Percentiles rank a stretch among this genome's conserved stretches.
phyloP scores from a whole-genome alignment of 1,140 invertebrate species.

The Sycobia sp. region DNA sequence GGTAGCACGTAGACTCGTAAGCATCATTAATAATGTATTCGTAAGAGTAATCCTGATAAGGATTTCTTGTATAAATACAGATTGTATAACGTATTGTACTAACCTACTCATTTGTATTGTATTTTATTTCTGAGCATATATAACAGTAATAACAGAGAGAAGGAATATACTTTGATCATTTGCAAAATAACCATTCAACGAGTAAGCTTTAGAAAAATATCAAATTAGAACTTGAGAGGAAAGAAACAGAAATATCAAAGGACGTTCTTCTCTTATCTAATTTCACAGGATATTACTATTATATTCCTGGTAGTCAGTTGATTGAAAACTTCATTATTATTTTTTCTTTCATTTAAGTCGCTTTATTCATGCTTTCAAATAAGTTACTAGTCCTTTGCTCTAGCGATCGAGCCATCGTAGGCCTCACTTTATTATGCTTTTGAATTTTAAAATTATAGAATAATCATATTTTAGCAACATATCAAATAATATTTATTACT shows the following conservation, averaged over 20 bases:
- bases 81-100: conserved; percentile 43
- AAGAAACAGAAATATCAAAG: not conserved
- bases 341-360: too few relatives aligned
- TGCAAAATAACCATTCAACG: not conserved
- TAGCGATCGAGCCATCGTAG: too few relatives aligned
- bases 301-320: not conserved
- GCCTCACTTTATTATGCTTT: too few relatives aligned
- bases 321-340: too few relatives aligned
- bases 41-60: conserved; percentile 51
- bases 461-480: too few relatives aligned
- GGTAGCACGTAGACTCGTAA: conserved; percentile 56
- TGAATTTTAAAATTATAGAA: too few relatives aligned
- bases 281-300: not conserved
- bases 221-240: conserved; percentile 2
- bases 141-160: not conserved
- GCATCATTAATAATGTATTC: conserved; percentile 52
- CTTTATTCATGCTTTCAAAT: too few relatives aligned
- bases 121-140: conserved; percentile 14
- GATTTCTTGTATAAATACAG: conserved; percentile 48
- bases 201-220: not conserved
- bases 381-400: too few relatives aligned
- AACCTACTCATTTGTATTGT: conserved; percentile 45
- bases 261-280: not conserved
- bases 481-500: too few relatives aligned
- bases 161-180: not conserved